These are phyloP conservation scores for Theodoxus fluviatilis DNA, from an alignment of 2,888 invertebrate species.

Conservation along the genomic window DNA sequence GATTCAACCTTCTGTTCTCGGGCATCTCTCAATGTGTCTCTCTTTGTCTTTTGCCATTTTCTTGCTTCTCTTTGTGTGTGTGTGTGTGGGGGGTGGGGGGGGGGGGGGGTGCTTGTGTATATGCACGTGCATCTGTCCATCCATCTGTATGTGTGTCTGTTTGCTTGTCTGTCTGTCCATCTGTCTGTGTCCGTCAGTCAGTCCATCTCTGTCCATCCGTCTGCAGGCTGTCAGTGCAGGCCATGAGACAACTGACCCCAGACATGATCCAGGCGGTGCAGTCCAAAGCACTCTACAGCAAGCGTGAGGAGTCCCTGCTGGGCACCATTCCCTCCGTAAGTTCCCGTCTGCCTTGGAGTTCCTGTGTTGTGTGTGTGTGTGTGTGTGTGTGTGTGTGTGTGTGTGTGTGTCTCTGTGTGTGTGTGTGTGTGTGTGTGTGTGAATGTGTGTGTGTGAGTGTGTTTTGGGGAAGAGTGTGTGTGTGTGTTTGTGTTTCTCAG, in stretches of 20 bases:
- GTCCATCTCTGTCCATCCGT: not conserved
- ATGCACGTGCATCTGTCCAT: no score
- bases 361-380: no score
- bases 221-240: slow-evolving; percentile 82
- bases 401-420: not conserved
- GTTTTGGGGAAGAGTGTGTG: no score
- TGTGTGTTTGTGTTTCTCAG: no score
- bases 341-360: not conserved
- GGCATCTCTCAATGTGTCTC: not conserved
- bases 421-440: not conserved
- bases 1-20: not conserved
- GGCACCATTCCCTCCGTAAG: slow-evolving; percentile 80
- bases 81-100: no score
- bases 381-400: no score
- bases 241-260: slow-evolving; percentile 92
- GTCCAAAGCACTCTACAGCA: slow-evolving; percentile 86
- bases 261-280: slow-evolving; percentile 87
- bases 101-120: no score
- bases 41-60: not conserved
- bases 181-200: not conserved
- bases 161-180: not conserved
- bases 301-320: slow-evolving; percentile 86
- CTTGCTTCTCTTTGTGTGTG: not conserved
- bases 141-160: not conserved
- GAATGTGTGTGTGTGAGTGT: no score